Base-by-base conservation (phyloP, 2,113 vertebrate genomes). In the Thomomys bottae region DNA sequence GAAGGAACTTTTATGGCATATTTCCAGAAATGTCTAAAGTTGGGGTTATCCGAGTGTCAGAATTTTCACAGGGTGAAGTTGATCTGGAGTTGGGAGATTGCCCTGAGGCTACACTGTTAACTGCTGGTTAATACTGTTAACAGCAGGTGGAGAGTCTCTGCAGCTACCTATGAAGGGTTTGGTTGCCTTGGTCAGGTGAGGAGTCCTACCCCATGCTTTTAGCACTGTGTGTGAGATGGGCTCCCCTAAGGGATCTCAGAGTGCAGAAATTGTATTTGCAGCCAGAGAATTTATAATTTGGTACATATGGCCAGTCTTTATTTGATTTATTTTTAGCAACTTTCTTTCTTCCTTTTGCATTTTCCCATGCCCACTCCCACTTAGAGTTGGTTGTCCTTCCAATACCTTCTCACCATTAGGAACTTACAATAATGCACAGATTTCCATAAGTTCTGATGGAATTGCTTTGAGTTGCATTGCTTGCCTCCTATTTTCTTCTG, bases 331-430 rank as follows among this genome's bases (percentile, higher is more conserved):
- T 67, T 38, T 23, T 11, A 28, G 94, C 92, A 96, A 94, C 84
- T 96, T 97, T 97, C 94, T 90, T 97, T 91, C 95, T 97, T 97
- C 94, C 97, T 95, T 97, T 97, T 96, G 96, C 90, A 23, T 97
- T 98, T 98, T 97, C 97, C 96, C 97, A 98, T 97, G 97, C 97
- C 97, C 97, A 98, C 97, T 97, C 94, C 84, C 95, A 96, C 97
- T 97, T 97, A 94, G 90, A 96, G 87, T 96, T 98, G 97, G 97
- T 97, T 96, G 97, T 94, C 96, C 95, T 97, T 96, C 97, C 96
- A 94, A 96, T 96, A 97, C 97, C 97, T 97, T 97, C 94, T 96
- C 94, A 97, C 92, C 95, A 96, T 92, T 88, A 95, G 92, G 61
- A 91, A 97, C 82, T 97, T 96, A 91, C 77, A 96, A 96, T 96